Evolutionary conservation across 2,113 vertebrate species (phyloP).

Genomic region (Actenoides lindsayi): DNA sequence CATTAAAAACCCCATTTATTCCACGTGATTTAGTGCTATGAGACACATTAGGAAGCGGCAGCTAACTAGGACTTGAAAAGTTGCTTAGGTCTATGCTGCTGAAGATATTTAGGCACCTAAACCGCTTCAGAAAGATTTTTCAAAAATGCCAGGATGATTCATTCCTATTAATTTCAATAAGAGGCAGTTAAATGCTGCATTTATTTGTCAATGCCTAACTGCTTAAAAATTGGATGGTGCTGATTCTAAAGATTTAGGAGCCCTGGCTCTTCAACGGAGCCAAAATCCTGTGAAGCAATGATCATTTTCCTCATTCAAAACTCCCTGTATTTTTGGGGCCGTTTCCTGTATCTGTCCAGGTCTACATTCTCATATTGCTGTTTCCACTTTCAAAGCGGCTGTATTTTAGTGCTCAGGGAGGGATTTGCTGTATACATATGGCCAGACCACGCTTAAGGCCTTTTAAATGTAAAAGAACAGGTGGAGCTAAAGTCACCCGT

Average conservation of each 20-base stretch:
- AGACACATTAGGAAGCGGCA: conserved; percentile 32
- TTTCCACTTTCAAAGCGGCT: background rate
- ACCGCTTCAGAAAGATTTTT: conserved; percentile 55
- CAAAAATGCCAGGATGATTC: conserved; percentile 47
- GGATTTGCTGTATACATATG: background rate
- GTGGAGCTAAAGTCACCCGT: background rate
- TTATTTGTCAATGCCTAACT: conserved; percentile 60
- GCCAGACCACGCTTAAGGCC: background rate
- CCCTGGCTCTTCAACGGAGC: background rate
- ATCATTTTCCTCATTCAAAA: background rate
- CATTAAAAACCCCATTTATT: conserved; percentile 40
- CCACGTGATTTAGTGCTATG: conserved; percentile 46
- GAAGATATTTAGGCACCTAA: conserved; percentile 53
- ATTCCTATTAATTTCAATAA: conserved; percentile 67
- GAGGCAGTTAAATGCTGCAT: conserved; percentile 61
- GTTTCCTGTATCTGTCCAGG: background rate
- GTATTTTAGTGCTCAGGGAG: background rate
- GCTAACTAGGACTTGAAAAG: conserved; percentile 58
- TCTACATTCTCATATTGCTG: background rate
- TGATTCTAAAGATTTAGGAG: conserved; percentile 45
- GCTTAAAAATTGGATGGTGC: conserved; percentile 45
- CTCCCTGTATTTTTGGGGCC: background rate
- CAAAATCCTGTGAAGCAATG: background rate
- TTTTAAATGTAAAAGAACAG: background rate
- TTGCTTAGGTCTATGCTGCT: conserved; percentile 48